These are phyloP conservation scores for Drosophila anomalipes DNA, from an alignment of 2,888 invertebrate genomes.

Conservation along the genomic window DNA sequence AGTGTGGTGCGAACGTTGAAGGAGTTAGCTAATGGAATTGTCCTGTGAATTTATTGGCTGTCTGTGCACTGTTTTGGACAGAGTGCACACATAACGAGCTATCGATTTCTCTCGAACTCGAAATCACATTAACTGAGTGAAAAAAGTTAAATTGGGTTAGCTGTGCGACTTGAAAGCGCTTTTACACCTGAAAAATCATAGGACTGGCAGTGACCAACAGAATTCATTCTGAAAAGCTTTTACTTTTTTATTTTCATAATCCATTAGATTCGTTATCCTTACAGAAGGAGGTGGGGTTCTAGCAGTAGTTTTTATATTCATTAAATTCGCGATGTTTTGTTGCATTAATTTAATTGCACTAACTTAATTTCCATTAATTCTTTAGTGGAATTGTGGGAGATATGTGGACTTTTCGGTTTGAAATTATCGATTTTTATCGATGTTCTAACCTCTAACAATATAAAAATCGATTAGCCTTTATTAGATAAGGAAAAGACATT, in stretches of 20 bases:
- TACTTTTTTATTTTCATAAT: neutral
- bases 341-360: neutral
- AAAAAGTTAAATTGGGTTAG: slow-evolving; percentile 3
- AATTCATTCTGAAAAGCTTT: neutral
- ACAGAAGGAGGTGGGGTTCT: neutral
- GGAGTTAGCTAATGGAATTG: slow-evolving; percentile 37
- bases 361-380: neutral
- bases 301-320: neutral
- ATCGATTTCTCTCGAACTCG: slow-evolving; percentile 16
- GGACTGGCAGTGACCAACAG: neutral
- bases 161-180: neutral
- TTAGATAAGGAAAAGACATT: no score
- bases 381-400: neutral
- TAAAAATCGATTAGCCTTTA: no score
- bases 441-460: neutral
- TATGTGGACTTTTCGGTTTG: neutral
- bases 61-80: slow-evolving; percentile 9
- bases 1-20: slow-evolving; percentile 51
- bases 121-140: slow-evolving; percentile 27
- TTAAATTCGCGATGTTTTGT: neutral
- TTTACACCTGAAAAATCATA: neutral
- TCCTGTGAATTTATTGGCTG: slow-evolving; percentile 53
- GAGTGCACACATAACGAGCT: slow-evolving; percentile 19
- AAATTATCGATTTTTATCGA: neutral
- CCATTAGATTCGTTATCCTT: neutral